Base-by-base conservation (phyloP, 2,797 vertebrate species). In the Betta splendens region DNA sequence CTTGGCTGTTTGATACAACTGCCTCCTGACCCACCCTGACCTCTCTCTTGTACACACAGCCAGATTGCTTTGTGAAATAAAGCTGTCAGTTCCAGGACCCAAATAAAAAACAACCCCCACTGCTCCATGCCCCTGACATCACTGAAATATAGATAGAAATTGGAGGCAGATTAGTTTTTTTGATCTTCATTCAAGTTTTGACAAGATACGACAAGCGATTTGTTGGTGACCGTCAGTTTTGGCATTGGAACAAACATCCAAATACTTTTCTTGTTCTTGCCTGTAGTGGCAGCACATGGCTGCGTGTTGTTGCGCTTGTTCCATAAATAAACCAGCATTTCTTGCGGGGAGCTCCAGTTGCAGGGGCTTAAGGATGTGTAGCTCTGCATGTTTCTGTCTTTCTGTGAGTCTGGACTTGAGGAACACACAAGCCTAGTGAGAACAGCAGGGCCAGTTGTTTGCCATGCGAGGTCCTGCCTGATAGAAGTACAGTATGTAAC, bases 51-150 rank as follows among this genome's bases (percentile, higher is more conserved):
- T 93, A 93, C 93, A 93, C 93, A 93, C 92, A 92, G 88, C 94
- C 94, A 96, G 95, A 99, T 98, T 99, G 96, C 96, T 98, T 96
- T 93, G 93, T 95, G 95, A 97, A 96, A 98, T 99, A 99, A 98
- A 99, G 94, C 97, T 98, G 97, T 98, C 97, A 94, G 93, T 94
- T 94, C 93, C 93, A 93, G 92, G 90, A 93, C 92, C 92, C 93
- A 94, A 94, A 97, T 98, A 97, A 98, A 97, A 97, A 96, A 95
- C 92, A 93, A 89, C 92, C 90, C 93, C 87, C 92, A 89, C 91
- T 93, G 92, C 92, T 91, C 91, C 88, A 87, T 91, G 83, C 72
- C 91, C 84, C 85, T 95, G 96, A 97, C 96, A 98, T 93, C 79
- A 21, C 91, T 98, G 96, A 98, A 96, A 98, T 98, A 98, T 95